Base-by-base conservation (phyloP, 2,797 vertebrate species). In the Cossypha polioptera region DNA sequence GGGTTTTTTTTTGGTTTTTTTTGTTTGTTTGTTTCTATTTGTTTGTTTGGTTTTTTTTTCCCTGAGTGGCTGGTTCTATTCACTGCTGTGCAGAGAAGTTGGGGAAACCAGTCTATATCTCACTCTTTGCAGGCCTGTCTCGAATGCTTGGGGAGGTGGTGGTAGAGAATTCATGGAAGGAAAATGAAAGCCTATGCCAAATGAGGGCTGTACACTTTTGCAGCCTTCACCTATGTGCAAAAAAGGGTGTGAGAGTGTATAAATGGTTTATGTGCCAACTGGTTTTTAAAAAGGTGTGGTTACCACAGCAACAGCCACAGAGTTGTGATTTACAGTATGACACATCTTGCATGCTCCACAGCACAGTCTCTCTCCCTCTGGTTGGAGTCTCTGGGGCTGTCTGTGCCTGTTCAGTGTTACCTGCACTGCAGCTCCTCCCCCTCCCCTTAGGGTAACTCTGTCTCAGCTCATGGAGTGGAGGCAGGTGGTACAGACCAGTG, bases 231-330 rank as follows among this genome's bases (percentile, higher is more conserved):
- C 69, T 69, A 31, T 76, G 33, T 63, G 68, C 29, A 68, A 63
- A 35, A 61, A 77, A 38, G 82, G 48, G 65, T 78, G 59, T 63
- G 78, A 72, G 73, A 58, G 35, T 24, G 11, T 89, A 22, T 76
- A 87, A 87, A 47, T 85, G 48, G 76, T 77, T 91, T 58, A 91
- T 86, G 45, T 94, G 65, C 54, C 84, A 92, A 53, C 6, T 36
- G 55, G 33, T 69, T 77, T 95, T 86, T 78, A 57, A 69, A 84
- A 90, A 84, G 59, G 36, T 88, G 73, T 79, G 57, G 90, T 95
- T 96, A 77, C 79, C 63, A 89, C 83, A 93, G 85, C 75, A 95
- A 88, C 72, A 55, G 61, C 77, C 53, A 21, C 40, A 15, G 58
- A 54, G 66, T 50, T 92, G 76, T 82, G 62, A 55, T 87, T 90